Conservation (phyloP, 2,888 invertebrate genomes). For the Acronicta aceris region DNA sequence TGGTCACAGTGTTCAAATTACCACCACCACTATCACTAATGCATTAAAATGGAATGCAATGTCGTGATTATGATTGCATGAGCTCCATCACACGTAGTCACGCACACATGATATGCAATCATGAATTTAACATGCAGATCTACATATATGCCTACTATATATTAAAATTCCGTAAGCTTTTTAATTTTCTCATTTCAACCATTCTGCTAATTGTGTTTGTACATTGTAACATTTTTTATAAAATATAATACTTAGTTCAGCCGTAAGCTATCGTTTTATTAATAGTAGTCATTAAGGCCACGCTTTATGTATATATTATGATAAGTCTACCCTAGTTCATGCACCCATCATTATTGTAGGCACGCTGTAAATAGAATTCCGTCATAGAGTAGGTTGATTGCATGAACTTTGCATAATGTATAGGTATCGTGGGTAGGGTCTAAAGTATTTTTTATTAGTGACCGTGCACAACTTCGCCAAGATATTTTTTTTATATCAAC, state of each 20-base stretch:
- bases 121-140: background rate
- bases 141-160: too few species aligned
- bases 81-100: constrained; percentile 12
- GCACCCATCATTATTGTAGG: background rate
- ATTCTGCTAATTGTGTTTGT: too few species aligned
- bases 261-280: too few species aligned
- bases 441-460: too few species aligned
- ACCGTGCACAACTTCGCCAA: too few species aligned
- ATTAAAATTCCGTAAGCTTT: too few species aligned
- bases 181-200: too few species aligned
- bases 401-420: too few species aligned
- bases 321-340: constrained; percentile 7
- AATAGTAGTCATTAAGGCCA: constrained; percentile 22
- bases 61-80: constrained; percentile 26
- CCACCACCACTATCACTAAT: constrained; percentile 26
- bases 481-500: too few species aligned
- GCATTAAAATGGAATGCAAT: constrained; percentile 23
- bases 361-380: background rate
- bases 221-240: too few species aligned
- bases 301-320: constrained; percentile 4
- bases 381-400: background rate
- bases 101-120: constrained; percentile 11
- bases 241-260: too few species aligned
- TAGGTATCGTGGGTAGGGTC: too few species aligned
- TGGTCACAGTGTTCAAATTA: constrained; percentile 19